These are phyloP conservation scores for Sycophaga agraensis DNA, from an alignment of 1,140 invertebrate genomes.

Conservation along the genomic window DNA sequence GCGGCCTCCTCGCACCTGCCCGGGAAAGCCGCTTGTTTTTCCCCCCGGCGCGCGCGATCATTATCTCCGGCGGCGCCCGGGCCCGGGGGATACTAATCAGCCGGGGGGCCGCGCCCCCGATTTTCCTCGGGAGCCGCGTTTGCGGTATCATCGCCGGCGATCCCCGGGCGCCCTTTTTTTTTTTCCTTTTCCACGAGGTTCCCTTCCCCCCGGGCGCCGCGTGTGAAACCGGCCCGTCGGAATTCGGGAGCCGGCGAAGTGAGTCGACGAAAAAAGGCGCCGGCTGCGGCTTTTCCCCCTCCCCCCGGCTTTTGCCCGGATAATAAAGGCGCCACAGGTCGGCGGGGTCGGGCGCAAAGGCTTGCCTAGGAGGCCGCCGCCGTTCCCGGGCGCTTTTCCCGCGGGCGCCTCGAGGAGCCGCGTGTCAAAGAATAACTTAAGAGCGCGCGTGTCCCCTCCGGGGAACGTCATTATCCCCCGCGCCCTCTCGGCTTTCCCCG, in stretches of 20 bases:
- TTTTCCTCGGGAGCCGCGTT: not conserved
- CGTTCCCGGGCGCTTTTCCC: too few species aligned
- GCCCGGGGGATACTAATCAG: slow-evolving; percentile 36
- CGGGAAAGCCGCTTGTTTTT: not conserved
- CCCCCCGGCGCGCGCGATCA: slow-evolving; percentile 17
- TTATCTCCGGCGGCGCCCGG: slow-evolving; percentile 26
- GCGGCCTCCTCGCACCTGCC: not conserved
- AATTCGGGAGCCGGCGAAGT: slow-evolving; percentile 13
- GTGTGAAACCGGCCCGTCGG: slow-evolving; percentile 31
- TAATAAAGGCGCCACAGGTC: too few species aligned
- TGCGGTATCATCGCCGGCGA: slow-evolving; percentile 3
- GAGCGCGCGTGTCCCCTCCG: not conserved
- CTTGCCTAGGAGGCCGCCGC: too few species aligned
- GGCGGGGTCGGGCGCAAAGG: too few species aligned
- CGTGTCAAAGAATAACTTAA: slow-evolving; percentile 19
- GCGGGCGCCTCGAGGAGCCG: too few species aligned
- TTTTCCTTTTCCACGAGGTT: slow-evolving; percentile 28
- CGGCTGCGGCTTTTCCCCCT: too few species aligned
- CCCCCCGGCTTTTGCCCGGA: too few species aligned
- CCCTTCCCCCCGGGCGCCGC: too few species aligned
- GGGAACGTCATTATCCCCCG: slow-evolving; percentile 2
- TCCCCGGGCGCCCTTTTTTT: slow-evolving; percentile 21
- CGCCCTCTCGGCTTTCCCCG: not conserved
- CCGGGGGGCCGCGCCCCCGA: not conserved
- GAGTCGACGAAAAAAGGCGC: not conserved